phyloP scores from a whole-genome alignment of 2,888 invertebrate genomes.

The Platerodrilus igneus region DNA sequence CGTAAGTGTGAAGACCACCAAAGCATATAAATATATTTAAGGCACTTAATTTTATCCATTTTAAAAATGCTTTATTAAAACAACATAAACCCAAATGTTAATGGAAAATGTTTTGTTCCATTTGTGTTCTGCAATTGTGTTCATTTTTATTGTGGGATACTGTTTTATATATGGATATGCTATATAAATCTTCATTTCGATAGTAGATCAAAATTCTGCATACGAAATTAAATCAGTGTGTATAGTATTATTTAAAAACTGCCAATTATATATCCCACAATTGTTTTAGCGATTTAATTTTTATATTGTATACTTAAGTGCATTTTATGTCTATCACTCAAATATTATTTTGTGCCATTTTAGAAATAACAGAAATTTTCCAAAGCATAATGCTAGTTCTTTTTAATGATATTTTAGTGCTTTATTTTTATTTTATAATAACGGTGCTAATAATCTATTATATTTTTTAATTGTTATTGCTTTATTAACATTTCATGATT shows the following conservation, averaged over 20 bases:
- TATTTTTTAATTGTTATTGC: constrained; percentile 19
- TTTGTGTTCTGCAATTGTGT: constrained; percentile 29
- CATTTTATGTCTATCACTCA: constrained; percentile 28
- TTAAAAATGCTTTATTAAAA: constrained; percentile 28
- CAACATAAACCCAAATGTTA: constrained; percentile 20
- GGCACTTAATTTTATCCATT: constrained; percentile 21
- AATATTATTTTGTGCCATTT: constrained; percentile 44
- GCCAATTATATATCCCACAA: constrained; percentile 43
- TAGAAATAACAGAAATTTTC: constrained; percentile 35
- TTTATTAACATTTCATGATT: constrained; percentile 30
- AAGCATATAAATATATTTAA: constrained; percentile 33
- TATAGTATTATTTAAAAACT: constrained; percentile 38
- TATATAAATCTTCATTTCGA: too few relatives aligned
- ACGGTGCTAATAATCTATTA: constrained; percentile 43
- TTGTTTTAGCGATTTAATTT: constrained; percentile 36
- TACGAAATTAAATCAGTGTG: too few relatives aligned
- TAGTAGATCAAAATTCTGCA: too few relatives aligned
- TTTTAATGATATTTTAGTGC: constrained; percentile 10
- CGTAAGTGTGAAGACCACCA: constrained; percentile 30
- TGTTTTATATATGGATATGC: constrained; percentile 8
- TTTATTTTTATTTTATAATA: constrained; percentile 24
- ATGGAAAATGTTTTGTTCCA: constrained; percentile 18
- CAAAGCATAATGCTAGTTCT: constrained; percentile 15
- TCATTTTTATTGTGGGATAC: constrained; percentile 29
- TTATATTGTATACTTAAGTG: constrained; percentile 37